Evolutionary conservation across 2,797 vertebrate species (phyloP).

Genomic region (Rhinoraja longicauda): DNA sequence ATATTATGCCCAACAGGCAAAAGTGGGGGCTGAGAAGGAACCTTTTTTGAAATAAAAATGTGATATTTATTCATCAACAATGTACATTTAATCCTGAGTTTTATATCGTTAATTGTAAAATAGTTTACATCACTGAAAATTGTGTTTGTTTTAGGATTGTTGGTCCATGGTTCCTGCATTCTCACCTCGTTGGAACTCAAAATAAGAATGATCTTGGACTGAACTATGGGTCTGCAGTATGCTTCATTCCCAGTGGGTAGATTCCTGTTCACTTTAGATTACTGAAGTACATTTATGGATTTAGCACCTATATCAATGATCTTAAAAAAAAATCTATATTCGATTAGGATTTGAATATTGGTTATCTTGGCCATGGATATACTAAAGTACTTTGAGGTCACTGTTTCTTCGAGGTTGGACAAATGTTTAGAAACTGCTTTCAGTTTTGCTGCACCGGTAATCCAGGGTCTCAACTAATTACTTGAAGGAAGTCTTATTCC

Average conservation of each 20-base stretch:
- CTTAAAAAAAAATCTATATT: neutral
- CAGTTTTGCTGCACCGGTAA: neutral
- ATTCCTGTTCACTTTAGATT: neutral
- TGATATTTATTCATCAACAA: neutral
- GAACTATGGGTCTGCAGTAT: neutral
- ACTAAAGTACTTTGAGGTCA: neutral
- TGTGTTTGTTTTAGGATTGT: conserved; percentile 15
- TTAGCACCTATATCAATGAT: neutral
- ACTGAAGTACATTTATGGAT: conserved; percentile 20
- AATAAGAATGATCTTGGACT: conserved; percentile 20
- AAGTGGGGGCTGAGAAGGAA: neutral
- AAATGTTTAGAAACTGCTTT: neutral
- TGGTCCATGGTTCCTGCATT: conserved; percentile 28
- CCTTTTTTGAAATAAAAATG: neutral
- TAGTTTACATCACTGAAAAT: conserved; percentile 18
- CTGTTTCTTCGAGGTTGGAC: neutral
- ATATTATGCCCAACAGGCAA: neutral
- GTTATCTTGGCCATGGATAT: neutral
- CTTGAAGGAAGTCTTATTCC: neutral
- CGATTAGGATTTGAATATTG: neutral
- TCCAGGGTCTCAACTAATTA: neutral
- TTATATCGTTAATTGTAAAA: neutral
- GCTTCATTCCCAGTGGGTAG: conserved; percentile 23
- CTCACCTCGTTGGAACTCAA: conserved; percentile 6
- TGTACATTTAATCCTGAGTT: neutral